A percentile compares a stretch with the other conserved stretches of the same genome.
Evolutionary conservation across 1,140 invertebrate species (phyloP).

Genomic region (Papilio glaucus): DNA sequence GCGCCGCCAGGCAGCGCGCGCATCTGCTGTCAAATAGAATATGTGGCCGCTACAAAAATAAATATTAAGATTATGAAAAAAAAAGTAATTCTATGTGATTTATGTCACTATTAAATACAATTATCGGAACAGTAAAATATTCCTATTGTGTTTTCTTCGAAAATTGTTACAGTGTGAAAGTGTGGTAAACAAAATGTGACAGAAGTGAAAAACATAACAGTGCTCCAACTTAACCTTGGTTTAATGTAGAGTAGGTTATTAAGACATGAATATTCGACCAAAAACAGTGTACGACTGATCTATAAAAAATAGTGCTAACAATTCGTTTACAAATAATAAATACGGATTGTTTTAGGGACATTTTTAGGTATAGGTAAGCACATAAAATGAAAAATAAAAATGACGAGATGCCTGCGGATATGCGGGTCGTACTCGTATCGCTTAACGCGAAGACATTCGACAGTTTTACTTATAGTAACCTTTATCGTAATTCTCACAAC

Average conservation of each 20-base stretch:
- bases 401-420: slow-evolving; percentile 73
- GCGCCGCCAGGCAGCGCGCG: slow-evolving; percentile 52
- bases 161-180: neutral
- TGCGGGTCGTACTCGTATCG: slow-evolving; percentile 71
- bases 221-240: slow-evolving; percentile 32
- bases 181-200: neutral
- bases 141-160: neutral
- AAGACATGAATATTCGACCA: neutral
- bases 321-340: neutral
- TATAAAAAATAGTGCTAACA: neutral
- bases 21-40: slow-evolving; percentile 59
- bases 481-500: slow-evolving; percentile 61
- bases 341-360: neutral
- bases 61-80: too few relatives aligned
- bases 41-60: slow-evolving; percentile 43
- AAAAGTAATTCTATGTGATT: slow-evolving; percentile 17
- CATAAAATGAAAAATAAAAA: slow-evolving; percentile 61
- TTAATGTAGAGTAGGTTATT: slow-evolving; percentile 29
- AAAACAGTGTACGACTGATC: neutral
- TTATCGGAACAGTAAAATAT: neutral
- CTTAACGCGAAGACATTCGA: slow-evolving; percentile 64
- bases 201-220: slow-evolving; percentile 23
- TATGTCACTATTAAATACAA: neutral
- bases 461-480: slow-evolving; percentile 57
- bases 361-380: neutral